Conservation (phyloP, 2,797 vertebrate genomes). For the Lithobates pipiens region DNA sequence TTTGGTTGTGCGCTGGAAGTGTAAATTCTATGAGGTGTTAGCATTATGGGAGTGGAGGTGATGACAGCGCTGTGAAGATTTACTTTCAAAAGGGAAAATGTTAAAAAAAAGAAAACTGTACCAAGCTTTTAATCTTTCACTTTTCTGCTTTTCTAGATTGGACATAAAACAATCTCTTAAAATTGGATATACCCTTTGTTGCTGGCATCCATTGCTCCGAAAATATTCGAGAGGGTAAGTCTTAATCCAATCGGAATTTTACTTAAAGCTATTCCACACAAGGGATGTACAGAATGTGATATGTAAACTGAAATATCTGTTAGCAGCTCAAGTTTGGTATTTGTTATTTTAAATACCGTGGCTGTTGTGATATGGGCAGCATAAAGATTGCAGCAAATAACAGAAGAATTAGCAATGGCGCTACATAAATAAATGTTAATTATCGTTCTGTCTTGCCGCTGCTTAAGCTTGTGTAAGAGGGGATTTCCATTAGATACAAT, state of each 20-base stretch:
- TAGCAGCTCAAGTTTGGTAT: no score
- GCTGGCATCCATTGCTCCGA: conserved; percentile 21
- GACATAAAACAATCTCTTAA: conserved; percentile 45
- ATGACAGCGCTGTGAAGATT: conserved; percentile 42
- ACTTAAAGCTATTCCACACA: conserved; percentile 20
- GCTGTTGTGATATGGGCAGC: background rate
- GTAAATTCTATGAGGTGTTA: conserved; percentile 55
- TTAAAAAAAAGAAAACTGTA: conserved; percentile 50
- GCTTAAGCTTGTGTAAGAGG: no score
- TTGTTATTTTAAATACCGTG: background rate
- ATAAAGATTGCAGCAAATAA: background rate
- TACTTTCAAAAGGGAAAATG: conserved; percentile 48
- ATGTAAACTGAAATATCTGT: background rate
- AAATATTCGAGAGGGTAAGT: conserved; percentile 49
- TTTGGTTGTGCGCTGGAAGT: conserved; percentile 47
- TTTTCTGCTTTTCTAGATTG: conserved; percentile 55
- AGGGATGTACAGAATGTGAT: background rate
- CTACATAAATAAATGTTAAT: background rate
- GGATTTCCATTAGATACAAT: no score
- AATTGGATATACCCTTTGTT: conserved; percentile 49
- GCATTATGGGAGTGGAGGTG: conserved; percentile 44
- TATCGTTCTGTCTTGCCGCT: no score
- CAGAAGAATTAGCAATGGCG: background rate
- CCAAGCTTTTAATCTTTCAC: conserved; percentile 43
- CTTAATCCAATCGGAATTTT: conserved; percentile 23